phyloP scores from a whole-genome alignment of 2,888 invertebrate genomes.

The Molanna angustata region DNA sequence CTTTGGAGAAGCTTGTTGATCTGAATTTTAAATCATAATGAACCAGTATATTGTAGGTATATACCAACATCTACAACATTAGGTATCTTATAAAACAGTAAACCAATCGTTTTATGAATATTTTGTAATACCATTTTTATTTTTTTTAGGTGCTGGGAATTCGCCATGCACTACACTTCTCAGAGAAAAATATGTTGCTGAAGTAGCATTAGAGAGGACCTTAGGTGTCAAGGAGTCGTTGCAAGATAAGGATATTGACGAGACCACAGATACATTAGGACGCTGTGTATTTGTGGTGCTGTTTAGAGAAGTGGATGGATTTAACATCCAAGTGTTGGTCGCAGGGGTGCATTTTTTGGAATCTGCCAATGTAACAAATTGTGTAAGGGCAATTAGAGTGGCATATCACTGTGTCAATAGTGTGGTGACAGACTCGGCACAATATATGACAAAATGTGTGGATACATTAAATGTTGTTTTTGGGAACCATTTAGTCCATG shows the following conservation, averaged over 20 bases:
- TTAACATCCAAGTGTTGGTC: constrained; percentile 1
- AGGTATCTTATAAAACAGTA: too few species aligned
- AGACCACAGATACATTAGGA: background rate
- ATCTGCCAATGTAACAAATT: constrained; percentile 6
- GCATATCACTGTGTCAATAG: constrained; percentile 4
- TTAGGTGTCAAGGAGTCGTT: background rate
- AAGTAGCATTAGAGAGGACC: background rate
- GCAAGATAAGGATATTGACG: background rate
- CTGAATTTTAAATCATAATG: background rate
- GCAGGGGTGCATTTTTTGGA: constrained; percentile 8
- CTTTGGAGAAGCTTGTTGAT: constrained; percentile 3
- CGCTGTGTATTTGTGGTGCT: background rate
- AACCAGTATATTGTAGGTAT: constrained; percentile 2
- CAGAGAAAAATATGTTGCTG: constrained; percentile 3
- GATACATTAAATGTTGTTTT: constrained; percentile 9
- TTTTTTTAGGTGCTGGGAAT: background rate
- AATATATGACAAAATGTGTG: constrained; percentile 8
- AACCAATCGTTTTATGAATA: background rate
- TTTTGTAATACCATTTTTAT: background rate
- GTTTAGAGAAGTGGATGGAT: background rate
- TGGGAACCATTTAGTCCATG: constrained; percentile 6
- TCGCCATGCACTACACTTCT: background rate
- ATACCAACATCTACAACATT: background rate
- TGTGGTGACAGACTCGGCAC: constrained; percentile 5
- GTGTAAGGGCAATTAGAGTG: constrained; percentile 5